phyloP scores from a whole-genome alignment of 2,113 vertebrate species.

The Desmodus rotundus region DNA sequence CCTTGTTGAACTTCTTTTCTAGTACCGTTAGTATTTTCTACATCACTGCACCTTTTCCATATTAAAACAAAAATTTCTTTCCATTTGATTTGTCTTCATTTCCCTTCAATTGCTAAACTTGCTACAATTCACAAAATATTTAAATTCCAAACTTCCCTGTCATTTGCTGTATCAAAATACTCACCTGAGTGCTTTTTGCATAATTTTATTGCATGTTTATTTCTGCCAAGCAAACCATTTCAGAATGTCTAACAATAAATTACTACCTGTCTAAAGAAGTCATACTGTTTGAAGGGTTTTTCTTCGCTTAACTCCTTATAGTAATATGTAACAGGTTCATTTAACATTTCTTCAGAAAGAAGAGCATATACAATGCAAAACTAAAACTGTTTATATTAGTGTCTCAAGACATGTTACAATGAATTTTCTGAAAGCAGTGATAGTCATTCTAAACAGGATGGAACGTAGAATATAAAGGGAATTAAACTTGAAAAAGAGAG shows the following conservation, averaged over 20 bases:
- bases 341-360: conserved; percentile 42
- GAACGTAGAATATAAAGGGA: conserved; percentile 27
- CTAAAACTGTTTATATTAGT: conserved; percentile 37
- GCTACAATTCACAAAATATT: conserved; percentile 54
- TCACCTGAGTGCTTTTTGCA: conserved; percentile 58
- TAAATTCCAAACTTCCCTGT: conserved; percentile 57
- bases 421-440: conserved; percentile 31
- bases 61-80: conserved; percentile 62
- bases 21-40: conserved; percentile 51
- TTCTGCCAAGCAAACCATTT: conserved; percentile 64
- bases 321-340: conserved; percentile 43
- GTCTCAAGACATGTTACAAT: neutral
- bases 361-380: neutral
- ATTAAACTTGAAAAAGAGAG: conserved; percentile 40
- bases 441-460: conserved; percentile 1
- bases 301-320: conserved; percentile 32
- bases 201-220: conserved; percentile 62
- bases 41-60: conserved; percentile 57
- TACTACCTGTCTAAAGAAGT: conserved; percentile 66
- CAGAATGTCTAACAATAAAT: conserved; percentile 69
- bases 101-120: conserved; percentile 33
- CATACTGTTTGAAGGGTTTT: conserved; percentile 59
- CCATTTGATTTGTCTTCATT: conserved; percentile 53
- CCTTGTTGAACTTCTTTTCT: conserved; percentile 44
- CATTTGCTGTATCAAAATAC: conserved; percentile 63